Evolutionary conservation across 2,797 vertebrate species (phyloP), one percentile per base, ranked within the genome.

Genomic region (Scarus forsteni): DNA sequence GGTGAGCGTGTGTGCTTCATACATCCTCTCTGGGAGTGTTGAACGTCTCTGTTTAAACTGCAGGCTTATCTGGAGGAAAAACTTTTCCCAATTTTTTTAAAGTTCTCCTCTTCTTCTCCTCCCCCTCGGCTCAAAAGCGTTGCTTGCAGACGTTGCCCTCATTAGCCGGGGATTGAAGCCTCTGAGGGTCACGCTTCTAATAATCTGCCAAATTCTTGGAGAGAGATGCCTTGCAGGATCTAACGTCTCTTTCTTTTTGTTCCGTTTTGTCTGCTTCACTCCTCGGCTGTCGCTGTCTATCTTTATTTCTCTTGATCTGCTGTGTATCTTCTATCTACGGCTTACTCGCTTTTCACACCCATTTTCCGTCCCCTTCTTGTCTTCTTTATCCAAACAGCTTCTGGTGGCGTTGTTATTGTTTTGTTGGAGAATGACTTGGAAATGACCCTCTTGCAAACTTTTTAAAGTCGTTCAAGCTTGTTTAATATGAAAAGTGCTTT

Each of bases 121-220:
- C 15, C 48, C 85, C 73, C 70, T 86, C 75, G 72, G 81, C 85
- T 77, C 79, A 60, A 63, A 82, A 85, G 92, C 85, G 87, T 83
- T 85, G 87, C 79, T 81, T 70, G 61, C 65, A 75, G 71, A 81
- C 59, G 77, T 90, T 93, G 78, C 83, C 81, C 84, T 94, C 84
- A 82, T 92, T 94, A 90, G 89, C 43, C 19, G 85, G 79, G 77
- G 67, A 91, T 90, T 84, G 86, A 88, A 92, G 80, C 84, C 81
- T 87, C 67, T 74, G 68, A 82, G 83, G 82, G 80, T 87, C 83
- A 77, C 8, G 18, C 50, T 45, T 77, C 46, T 80, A 80, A 82
- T 83, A 83, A 78, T 85, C 80, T 81, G 64, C 61, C 67, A 79
- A 53, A 65, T 81, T 69, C 66, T 1, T 46, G 19, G 67, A 80